Percentiles rank a stretch among this genome's conserved stretches.
These are phyloP conservation scores for Cryptosula pallasiana DNA, from an alignment of 2,888 invertebrate species.

Conservation along the genomic window DNA sequence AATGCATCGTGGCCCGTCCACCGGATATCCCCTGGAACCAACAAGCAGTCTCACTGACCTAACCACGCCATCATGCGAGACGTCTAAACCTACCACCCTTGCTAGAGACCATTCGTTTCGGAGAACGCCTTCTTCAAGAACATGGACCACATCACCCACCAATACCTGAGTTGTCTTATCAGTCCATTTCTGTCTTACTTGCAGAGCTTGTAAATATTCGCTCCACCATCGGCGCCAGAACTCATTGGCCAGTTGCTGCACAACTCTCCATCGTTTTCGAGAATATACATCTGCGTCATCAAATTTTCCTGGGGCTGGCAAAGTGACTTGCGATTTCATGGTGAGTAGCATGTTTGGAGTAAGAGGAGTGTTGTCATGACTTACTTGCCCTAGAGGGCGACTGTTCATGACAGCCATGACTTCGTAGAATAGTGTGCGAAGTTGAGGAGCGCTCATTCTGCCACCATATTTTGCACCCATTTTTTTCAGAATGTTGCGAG, in stretches of 20 bases:
- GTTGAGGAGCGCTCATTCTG: slow-evolving; percentile 1
- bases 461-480: not conserved
- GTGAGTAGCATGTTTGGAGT: too few species aligned
- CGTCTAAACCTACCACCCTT: not conserved
- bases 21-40: not conserved
- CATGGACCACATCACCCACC: slow-evolving; percentile 19
- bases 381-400: slow-evolving; percentile 4
- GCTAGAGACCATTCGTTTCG: slow-evolving; percentile 15
- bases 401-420: slow-evolving; percentile 17
- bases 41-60: not conserved
- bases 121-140: not conserved
- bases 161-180: slow-evolving; percentile 3
- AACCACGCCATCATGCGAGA: slow-evolving; percentile 6
- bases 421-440: slow-evolving; percentile 10
- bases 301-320: too few species aligned
- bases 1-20: not conserved
- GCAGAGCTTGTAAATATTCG: slow-evolving; percentile 6
- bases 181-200: slow-evolving; percentile 15
- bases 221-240: slow-evolving; percentile 12
- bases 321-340: too few species aligned
- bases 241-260: not conserved
- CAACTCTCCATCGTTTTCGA: slow-evolving; percentile 10
- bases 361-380: too few species aligned
- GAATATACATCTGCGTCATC: slow-evolving; percentile 9
- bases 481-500: not conserved